Conservation (phyloP, 2,797 vertebrate genomes). For the Benthosema pterotum region DNA sequence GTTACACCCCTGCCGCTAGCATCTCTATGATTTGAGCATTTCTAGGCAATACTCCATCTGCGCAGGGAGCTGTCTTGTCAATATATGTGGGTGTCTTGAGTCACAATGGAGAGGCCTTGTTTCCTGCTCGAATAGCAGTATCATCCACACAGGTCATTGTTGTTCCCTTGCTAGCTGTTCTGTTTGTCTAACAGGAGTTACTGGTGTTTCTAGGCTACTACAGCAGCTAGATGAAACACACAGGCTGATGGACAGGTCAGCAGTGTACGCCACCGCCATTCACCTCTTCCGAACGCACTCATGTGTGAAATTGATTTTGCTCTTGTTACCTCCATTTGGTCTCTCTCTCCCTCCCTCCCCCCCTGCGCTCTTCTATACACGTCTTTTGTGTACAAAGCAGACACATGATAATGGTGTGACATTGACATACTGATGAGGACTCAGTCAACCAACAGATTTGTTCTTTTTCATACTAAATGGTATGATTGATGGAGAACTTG, state of each 20-base stretch:
- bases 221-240: background rate
- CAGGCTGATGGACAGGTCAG: constrained; percentile 62
- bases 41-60: too few relatives aligned
- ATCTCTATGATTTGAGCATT: too few relatives aligned
- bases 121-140: constrained; percentile 46
- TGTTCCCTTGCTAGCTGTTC: constrained; percentile 34
- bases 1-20: too few relatives aligned
- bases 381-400: constrained; percentile 13
- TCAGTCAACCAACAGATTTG: constrained; percentile 53
- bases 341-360: background rate
- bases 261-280: constrained; percentile 52
- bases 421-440: constrained; percentile 42
- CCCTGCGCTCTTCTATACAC: constrained; percentile 1
- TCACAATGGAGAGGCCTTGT: constrained; percentile 27
- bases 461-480: constrained; percentile 17
- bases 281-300: constrained; percentile 57
- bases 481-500: constrained; percentile 42
- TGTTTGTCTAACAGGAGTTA: constrained; percentile 46
- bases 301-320: constrained; percentile 78
- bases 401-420: constrained; percentile 7
- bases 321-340: constrained; percentile 48
- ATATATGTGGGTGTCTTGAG: background rate
- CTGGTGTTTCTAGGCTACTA: constrained; percentile 48
- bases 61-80: background rate
- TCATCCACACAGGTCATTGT: constrained; percentile 37